These are phyloP conservation scores for Peromyscus maniculatus DNA, from an alignment of 2,113 vertebrate species.

Conservation along the genomic window DNA sequence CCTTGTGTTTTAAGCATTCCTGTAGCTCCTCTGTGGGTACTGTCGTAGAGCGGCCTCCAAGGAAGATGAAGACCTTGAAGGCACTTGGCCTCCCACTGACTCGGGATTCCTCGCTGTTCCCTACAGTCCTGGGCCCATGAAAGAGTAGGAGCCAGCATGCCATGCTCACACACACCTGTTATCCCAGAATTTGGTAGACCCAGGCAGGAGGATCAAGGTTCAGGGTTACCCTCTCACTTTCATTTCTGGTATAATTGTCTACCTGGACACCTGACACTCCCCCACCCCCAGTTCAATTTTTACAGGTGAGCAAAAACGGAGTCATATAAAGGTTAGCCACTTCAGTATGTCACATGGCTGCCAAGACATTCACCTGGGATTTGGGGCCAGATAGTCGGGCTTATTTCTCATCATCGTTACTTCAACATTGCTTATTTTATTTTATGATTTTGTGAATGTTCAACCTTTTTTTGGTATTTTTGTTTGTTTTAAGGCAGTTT, in stretches of 20 bases:
- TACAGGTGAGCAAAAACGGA: neutral
- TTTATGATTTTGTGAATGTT: neutral
- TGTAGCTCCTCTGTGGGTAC: neutral
- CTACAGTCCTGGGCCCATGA: neutral
- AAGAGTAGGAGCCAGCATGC: neutral
- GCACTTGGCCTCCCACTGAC: neutral
- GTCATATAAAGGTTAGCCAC: neutral
- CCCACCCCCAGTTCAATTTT: neutral
- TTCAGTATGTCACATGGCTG: neutral
- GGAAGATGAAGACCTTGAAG: neutral
- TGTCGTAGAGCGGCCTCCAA: neutral
- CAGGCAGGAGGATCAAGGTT: neutral
- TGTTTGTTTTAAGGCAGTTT: neutral
- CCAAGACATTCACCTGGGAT: neutral
- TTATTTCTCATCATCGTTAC: constrained; percentile 10
- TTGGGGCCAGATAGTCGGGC: neutral
- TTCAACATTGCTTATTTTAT: neutral
- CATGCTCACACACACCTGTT: neutral
- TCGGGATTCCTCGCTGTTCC: neutral
- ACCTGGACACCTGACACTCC: neutral
- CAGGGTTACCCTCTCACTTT: neutral
- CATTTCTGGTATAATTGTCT: neutral
- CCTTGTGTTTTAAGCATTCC: neutral
- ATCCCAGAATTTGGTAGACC: neutral
- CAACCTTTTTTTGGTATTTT: neutral